These are phyloP conservation scores for Pseudorhiza aurosa DNA, from an alignment of 30 jellyfish, hydroid and myxozoan species.

Conservation along the genomic window DNA sequence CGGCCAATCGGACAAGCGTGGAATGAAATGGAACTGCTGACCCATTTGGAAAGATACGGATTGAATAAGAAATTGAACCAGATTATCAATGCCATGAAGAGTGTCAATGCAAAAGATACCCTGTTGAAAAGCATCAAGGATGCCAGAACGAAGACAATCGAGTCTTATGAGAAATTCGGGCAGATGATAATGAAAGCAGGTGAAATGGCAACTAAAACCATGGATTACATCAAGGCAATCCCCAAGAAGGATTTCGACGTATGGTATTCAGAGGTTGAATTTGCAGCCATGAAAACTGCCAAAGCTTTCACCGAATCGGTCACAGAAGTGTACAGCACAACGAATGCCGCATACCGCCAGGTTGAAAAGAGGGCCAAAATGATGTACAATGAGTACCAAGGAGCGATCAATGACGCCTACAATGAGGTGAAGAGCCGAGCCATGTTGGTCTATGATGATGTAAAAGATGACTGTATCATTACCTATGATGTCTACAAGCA, in stretches of 20 bases:
- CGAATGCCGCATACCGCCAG: not conserved
- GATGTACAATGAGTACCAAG: slow-evolving; percentile 28
- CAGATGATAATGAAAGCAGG: not conserved
- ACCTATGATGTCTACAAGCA: slow-evolving; percentile 69
- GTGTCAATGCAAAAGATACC: slow-evolving; percentile 54
- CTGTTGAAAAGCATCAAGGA: slow-evolving; percentile 5
- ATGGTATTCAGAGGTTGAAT: slow-evolving; percentile 67
- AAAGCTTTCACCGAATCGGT: not conserved
- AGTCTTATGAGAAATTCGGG: not conserved
- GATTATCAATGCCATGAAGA: slow-evolving; percentile 51
- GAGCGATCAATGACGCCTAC: slow-evolving; percentile 44
- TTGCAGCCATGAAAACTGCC: slow-evolving; percentile 13
- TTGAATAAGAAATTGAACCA: slow-evolving; percentile 46
- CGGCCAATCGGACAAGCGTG: slow-evolving; percentile 75
- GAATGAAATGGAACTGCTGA: slow-evolving; percentile 73
- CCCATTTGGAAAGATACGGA: slow-evolving; percentile 71
- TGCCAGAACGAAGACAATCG: not conserved
- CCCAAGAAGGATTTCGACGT: slow-evolving; percentile 86
- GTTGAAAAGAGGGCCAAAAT: not conserved
- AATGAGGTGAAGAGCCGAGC: slow-evolving; percentile 44
- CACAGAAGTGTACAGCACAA: not conserved
- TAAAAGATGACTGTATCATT: slow-evolving; percentile 61
- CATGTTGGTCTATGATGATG: slow-evolving; percentile 70
- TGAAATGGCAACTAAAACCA: slow-evolving; percentile 8
- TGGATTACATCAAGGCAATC: slow-evolving; percentile 56